Percentiles rank a stretch among this genome's conserved stretches.
phyloP scores from a whole-genome alignment of 2,888 invertebrate species.

The Abscondita cerata region DNA sequence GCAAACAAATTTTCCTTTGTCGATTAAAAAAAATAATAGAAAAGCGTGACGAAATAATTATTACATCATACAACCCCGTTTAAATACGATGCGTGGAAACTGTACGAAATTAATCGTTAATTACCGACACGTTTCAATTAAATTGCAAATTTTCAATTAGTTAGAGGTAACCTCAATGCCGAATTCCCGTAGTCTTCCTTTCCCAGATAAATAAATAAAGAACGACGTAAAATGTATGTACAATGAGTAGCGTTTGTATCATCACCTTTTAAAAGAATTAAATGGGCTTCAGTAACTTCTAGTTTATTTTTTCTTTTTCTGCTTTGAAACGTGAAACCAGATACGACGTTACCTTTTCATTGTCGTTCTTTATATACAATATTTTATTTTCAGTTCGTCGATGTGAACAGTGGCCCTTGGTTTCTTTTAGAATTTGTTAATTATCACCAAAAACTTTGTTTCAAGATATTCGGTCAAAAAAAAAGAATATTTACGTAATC shows the following conservation, averaged over 20 bases:
- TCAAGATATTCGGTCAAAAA: background rate
- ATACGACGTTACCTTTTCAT: background rate
- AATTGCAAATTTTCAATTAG: constrained; percentile 11
- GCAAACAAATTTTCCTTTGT: background rate
- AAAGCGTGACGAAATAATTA: constrained; percentile 1
- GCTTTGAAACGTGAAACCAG: constrained; percentile 12
- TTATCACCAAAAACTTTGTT: no score
- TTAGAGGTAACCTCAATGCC: background rate
- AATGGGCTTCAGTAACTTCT: constrained; percentile 10
- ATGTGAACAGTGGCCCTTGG: background rate
- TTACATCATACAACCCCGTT: background rate
- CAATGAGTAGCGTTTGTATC: background rate
- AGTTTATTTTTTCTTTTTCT: background rate
- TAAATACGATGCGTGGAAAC: constrained; percentile 1
- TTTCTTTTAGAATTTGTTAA: background rate
- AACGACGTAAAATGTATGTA: background rate
- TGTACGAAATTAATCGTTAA: constrained; percentile 7
- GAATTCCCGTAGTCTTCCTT: background rate
- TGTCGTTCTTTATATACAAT: background rate
- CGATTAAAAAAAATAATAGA: background rate
- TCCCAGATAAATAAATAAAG: no score
- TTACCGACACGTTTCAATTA: constrained; percentile 10
- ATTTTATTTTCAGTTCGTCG: background rate
- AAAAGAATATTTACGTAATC: constrained; percentile 23
- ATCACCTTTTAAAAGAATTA: constrained; percentile 17